phyloP scores from a whole-genome alignment of 1,140 invertebrate species.

The Telenomus remus region DNA sequence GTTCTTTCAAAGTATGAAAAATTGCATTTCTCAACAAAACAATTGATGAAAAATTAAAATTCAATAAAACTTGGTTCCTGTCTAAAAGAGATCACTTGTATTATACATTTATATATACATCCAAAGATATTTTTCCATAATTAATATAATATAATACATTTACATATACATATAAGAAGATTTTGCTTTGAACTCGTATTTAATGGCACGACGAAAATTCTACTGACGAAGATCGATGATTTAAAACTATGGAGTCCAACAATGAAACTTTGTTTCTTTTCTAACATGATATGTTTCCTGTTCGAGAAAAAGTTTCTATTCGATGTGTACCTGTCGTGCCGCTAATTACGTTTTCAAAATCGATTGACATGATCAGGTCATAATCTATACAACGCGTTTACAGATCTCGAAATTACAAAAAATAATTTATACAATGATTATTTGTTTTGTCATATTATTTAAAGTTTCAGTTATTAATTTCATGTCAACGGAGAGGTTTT shows the following conservation, averaged over 20 bases:
- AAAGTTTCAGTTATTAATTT: background rate
- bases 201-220: too few species aligned
- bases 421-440: conserved; percentile 18
- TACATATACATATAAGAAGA: conserved; percentile 12
- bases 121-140: conserved; percentile 18
- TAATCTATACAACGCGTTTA: conserved; percentile 25
- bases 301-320: too few species aligned
- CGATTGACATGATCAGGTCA: conserved; percentile 4
- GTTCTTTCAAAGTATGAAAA: too few species aligned
- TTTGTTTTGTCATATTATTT: conserved; percentile 16
- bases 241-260: too few species aligned
- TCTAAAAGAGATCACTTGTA: conserved; percentile 37
- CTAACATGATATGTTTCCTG: too few species aligned
- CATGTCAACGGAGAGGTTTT: too few species aligned
- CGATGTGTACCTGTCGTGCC: background rate
- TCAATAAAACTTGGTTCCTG: background rate
- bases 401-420: conserved; percentile 26
- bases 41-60: too few species aligned
- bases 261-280: too few species aligned
- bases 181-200: too few species aligned
- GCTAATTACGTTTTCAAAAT: conserved; percentile 37
- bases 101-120: conserved; percentile 39
- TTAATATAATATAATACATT: conserved; percentile 23
- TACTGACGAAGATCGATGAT: too few species aligned
- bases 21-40: too few species aligned